phyloP scores from a whole-genome alignment of 2,797 vertebrate genomes.

The Takifugu rubripes region DNA sequence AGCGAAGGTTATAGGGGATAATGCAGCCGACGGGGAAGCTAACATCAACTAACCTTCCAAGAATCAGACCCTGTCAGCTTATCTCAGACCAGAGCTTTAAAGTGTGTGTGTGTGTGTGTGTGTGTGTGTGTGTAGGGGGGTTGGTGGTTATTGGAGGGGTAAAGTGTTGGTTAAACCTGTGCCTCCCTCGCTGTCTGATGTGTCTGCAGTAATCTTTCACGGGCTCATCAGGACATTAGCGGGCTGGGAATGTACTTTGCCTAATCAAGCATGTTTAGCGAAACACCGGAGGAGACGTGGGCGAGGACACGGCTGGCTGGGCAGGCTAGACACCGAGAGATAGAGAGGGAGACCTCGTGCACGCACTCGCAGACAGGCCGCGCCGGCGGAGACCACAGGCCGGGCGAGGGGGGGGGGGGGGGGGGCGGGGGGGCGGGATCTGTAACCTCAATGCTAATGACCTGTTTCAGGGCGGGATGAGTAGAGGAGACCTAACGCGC shows the following conservation, averaged over 20 bases:
- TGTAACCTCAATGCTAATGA: conserved; percentile 57
- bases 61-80: conserved; percentile 23
- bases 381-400: conserved; percentile 28
- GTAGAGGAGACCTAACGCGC: conserved; percentile 55
- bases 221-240: conserved; percentile 70
- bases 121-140: too few relatives aligned
- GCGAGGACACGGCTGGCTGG: conserved; percentile 53
- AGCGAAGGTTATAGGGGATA: conserved; percentile 35
- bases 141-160: conserved; percentile 32
- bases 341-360: conserved; percentile 46
- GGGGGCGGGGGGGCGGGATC: conserved; percentile 17
- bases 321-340: conserved; percentile 12
- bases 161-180: conserved; percentile 38
- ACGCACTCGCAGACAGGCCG: conserved; percentile 21
- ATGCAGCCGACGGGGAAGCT: conserved; percentile 30
- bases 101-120: conserved; percentile 23
- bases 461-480: conserved; percentile 62
- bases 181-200: conserved; percentile 46
- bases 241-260: conserved; percentile 68
- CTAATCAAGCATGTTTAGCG: conserved; percentile 76
- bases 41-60: conserved; percentile 33
- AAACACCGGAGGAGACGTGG: conserved; percentile 63
- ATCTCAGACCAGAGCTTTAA: conserved; percentile 40
- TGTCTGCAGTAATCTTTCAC: conserved; percentile 69
- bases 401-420: conserved; percentile 24